These are phyloP conservation scores for Eulemur macaco DNA, from an alignment of 2,113 vertebrate genomes.

Conservation along the genomic window DNA sequence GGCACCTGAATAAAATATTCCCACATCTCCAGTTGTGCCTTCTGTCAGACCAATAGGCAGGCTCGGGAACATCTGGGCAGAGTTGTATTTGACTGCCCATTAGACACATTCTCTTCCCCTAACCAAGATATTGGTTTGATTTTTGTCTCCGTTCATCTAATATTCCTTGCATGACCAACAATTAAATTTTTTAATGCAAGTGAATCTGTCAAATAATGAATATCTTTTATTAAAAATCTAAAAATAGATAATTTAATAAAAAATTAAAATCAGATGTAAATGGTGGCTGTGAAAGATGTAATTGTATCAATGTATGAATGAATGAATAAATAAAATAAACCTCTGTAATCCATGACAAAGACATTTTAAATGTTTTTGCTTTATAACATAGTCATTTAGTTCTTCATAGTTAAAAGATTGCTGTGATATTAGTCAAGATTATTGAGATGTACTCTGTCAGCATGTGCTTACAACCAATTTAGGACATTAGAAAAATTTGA, in stretches of 20 bases:
- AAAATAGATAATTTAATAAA: not conserved
- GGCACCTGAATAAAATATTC: not conserved
- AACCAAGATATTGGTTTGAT: not conserved
- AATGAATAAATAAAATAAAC: not conserved
- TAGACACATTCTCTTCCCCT: not conserved
- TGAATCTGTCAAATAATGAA: not conserved
- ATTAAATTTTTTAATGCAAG: not conserved
- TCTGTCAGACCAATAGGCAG: not conserved
- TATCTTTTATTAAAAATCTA: not conserved
- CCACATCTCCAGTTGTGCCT: not conserved
- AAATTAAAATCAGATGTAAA: not conserved
- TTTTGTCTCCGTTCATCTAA: not conserved
- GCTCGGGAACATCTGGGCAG: not conserved
- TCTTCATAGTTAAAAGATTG: not conserved
- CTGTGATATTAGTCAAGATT: not conserved
- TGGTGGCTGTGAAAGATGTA: not conserved
- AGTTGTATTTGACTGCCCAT: not conserved
- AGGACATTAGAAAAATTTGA: not conserved
- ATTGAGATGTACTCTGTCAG: not conserved
- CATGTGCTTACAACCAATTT: not conserved
- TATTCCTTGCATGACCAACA: not conserved
- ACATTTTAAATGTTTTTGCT: not conserved
- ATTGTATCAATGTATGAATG: not conserved
- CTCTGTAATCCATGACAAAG: not conserved
- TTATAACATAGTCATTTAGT: not conserved